A percentile compares a stretch with the other conserved stretches of the same genome.
phyloP scores from a whole-genome alignment of 2,113 vertebrate genomes.

The Riparia riparia region DNA sequence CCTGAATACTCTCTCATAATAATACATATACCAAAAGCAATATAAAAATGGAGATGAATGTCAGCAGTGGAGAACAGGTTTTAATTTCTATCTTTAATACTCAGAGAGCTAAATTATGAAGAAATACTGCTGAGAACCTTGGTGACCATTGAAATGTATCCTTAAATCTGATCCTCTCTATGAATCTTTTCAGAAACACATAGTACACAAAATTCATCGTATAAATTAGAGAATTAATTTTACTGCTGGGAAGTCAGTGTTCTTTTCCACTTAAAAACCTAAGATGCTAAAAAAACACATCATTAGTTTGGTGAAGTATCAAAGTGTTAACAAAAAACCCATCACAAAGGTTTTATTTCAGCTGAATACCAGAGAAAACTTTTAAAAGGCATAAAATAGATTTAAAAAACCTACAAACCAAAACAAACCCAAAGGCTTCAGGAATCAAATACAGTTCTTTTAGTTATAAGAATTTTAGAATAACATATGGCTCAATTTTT shows the following conservation, averaged over 20 bases:
- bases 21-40: background rate
- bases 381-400: background rate
- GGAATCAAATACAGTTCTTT: background rate
- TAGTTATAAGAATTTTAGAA: background rate
- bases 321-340: background rate
- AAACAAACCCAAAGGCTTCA: background rate
- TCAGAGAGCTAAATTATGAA: background rate
- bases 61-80: background rate
- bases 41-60: background rate
- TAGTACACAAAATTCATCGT: background rate
- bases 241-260: background rate
- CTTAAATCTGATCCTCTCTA: background rate
- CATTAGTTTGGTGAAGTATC: background rate
- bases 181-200: background rate
- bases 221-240: background rate
- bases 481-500: background rate
- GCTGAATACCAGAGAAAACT: background rate
- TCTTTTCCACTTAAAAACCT: background rate
- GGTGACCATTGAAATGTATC: background rate
- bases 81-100: background rate
- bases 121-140: background rate
- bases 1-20: background rate
- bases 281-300: background rate
- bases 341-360: background rate
- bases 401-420: background rate